These are phyloP conservation scores for Sepioteuthis lessoniana DNA, from an alignment of 2,888 invertebrate genomes.

Conservation along the genomic window DNA sequence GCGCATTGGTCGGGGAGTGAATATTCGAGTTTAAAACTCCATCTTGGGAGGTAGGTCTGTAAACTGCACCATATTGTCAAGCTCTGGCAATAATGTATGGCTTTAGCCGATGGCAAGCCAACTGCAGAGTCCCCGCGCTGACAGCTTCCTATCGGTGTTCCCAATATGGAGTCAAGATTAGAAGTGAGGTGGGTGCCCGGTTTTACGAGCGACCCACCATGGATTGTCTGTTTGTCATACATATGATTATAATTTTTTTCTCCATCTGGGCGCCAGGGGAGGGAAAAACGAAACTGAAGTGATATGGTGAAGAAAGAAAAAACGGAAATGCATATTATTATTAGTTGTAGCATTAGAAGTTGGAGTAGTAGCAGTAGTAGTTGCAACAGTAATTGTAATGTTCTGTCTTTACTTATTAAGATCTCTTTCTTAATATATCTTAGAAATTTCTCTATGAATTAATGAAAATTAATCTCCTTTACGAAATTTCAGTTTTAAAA, in stretches of 20 bases:
- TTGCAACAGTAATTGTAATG: too few relatives aligned
- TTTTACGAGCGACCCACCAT: conserved; percentile 10
- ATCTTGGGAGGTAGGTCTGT: conserved; percentile 33
- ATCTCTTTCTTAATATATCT: too few relatives aligned
- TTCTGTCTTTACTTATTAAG: too few relatives aligned
- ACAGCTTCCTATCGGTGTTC: conserved; percentile 33
- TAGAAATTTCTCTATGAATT: too few relatives aligned
- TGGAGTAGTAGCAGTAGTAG: too few relatives aligned
- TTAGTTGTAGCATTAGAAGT: too few relatives aligned
- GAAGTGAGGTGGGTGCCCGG: conserved; percentile 17
- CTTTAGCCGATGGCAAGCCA: not conserved
- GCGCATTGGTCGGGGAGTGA: conserved; percentile 17
- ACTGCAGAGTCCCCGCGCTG: conserved; percentile 11
- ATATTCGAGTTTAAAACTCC: not conserved
- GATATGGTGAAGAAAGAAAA: not conserved
- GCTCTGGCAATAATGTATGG: conserved; percentile 33
- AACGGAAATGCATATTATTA: not conserved
- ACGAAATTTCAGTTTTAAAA: too few relatives aligned
- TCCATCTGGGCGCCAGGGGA: not conserved
- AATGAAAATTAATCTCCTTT: too few relatives aligned
- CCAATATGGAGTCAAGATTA: conserved; percentile 12
- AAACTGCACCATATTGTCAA: not conserved
- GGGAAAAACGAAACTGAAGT: not conserved
- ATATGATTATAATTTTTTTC: not conserved
- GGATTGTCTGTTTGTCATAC: not conserved